Conservation (phyloP, 2,888 invertebrate genomes). For the Trachelus troglodyta region DNA sequence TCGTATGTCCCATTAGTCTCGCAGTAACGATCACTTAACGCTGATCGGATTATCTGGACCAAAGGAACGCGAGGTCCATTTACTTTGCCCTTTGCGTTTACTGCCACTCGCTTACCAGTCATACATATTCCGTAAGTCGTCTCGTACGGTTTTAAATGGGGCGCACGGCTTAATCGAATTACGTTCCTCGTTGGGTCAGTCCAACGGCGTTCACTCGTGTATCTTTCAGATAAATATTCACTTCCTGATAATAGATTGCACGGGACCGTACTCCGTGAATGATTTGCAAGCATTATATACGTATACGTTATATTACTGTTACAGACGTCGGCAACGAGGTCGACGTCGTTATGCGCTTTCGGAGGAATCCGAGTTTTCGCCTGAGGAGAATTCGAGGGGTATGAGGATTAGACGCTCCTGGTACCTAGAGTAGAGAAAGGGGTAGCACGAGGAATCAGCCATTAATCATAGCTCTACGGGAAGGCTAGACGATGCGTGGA, state of each 20-base stretch:
- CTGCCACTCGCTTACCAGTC: background rate
- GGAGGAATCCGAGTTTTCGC: background rate
- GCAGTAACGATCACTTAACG: background rate
- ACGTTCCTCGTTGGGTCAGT: background rate
- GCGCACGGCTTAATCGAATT: background rate
- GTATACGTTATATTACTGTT: background rate
- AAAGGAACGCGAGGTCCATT: background rate
- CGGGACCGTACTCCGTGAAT: background rate
- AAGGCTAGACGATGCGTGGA: conserved; percentile 10
- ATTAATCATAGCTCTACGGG: conserved; percentile 22
- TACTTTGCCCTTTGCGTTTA: background rate
- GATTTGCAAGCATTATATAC: background rate
- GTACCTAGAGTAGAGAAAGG: background rate
- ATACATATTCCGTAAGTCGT: background rate
- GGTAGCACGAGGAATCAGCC: background rate
- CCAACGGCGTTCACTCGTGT: background rate
- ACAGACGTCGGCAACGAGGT: background rate
- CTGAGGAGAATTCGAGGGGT: background rate
- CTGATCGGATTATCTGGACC: background rate
- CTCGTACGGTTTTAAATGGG: background rate
- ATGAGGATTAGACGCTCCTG: background rate
- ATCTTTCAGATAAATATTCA: background rate
- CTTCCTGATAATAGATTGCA: background rate
- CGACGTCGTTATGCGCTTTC: background rate
- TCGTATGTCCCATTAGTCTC: background rate